These are phyloP conservation scores for Agrochola litura DNA, from an alignment of 2,888 invertebrate species.

Conservation along the genomic window DNA sequence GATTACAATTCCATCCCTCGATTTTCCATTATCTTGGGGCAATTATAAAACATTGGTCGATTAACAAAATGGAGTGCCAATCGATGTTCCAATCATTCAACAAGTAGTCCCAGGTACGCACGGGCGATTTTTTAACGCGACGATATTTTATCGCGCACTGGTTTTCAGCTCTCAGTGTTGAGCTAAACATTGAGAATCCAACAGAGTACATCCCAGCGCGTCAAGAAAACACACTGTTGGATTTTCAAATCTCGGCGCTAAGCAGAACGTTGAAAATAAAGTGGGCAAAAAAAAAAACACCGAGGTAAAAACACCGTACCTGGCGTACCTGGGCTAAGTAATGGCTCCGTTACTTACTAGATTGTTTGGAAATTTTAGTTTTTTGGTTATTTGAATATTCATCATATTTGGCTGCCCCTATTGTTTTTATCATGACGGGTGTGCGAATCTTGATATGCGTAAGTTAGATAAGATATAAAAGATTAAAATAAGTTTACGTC, in stretches of 20 bases:
- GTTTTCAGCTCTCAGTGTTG: no score
- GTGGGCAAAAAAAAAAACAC: no score
- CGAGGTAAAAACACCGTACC: no score
- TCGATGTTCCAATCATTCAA: constrained; percentile 49
- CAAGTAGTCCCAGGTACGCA: background rate
- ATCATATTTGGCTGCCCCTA: background rate
- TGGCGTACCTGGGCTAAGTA: background rate
- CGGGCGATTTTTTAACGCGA: no score
- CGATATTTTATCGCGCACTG: no score
- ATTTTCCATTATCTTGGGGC: constrained; percentile 24
- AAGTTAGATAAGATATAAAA: background rate
- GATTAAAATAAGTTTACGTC: background rate
- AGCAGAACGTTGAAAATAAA: no score
- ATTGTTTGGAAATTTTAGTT: constrained; percentile 30
- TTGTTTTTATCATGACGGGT: constrained; percentile 2
- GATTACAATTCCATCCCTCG: constrained; percentile 20
- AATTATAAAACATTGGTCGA: constrained; percentile 47
- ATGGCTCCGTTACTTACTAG: constrained; percentile 23
- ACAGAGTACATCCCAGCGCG: no score
- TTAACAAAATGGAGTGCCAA: constrained; percentile 44
- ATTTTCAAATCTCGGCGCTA: no score
- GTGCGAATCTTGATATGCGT: background rate
- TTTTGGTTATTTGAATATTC: constrained; percentile 39
- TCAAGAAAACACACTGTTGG: no score
- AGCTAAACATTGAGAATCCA: no score